Evolutionary conservation across 2,797 vertebrate genomes (phyloP).

Genomic region (Brachyrhaphis roseni): DNA sequence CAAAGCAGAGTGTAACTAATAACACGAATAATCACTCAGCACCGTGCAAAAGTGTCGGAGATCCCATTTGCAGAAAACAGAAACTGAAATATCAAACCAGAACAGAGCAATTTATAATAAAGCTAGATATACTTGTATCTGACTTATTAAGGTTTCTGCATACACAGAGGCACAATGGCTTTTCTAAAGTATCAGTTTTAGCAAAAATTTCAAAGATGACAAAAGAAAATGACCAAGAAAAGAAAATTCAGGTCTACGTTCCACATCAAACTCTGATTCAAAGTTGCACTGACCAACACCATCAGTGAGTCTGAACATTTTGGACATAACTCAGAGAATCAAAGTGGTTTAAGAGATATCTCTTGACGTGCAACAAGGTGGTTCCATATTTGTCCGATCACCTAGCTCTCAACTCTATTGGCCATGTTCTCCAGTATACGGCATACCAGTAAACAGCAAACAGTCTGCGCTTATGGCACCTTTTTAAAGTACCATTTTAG

Average conservation of each 20-base stretch:
- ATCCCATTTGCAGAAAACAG: background rate
- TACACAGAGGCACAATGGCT: background rate
- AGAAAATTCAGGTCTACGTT: background rate
- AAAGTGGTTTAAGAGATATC: background rate
- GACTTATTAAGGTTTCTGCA: background rate
- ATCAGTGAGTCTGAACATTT: background rate
- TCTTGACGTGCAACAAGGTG: background rate
- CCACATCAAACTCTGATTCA: background rate
- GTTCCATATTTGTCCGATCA: background rate
- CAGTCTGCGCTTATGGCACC: background rate
- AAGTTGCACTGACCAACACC: background rate
- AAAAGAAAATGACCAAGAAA: background rate
- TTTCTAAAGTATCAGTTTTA: background rate
- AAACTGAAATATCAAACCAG: background rate
- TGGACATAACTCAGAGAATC: background rate
- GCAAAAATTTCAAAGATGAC: background rate
- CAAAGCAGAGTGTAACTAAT: background rate
- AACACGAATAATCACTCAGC: background rate
- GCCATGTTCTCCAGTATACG: background rate
- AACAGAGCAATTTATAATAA: background rate
- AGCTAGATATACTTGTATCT: background rate
- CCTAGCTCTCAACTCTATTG: background rate
- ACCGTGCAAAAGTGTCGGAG: background rate
- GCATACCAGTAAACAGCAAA: background rate
- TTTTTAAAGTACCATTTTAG: slow-evolving; percentile 1